These are phyloP conservation scores for Alosa alosa DNA, from an alignment of 2,113 vertebrate species.

Conservation along the genomic window DNA sequence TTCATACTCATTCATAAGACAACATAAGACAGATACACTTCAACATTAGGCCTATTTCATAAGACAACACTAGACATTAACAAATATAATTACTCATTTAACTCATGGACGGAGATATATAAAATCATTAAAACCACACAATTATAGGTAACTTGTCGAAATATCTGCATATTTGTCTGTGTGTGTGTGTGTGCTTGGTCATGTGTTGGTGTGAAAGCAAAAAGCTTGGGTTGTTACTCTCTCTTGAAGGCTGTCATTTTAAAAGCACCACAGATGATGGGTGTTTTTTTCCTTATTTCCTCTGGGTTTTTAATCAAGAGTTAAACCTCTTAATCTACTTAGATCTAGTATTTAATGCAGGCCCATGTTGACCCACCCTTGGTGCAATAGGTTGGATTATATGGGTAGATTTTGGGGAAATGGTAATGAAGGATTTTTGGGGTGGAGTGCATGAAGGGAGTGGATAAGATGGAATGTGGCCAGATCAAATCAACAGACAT, in stretches of 20 bases:
- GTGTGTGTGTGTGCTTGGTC: no score
- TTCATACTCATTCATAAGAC: background rate
- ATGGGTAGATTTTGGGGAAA: constrained; percentile 19
- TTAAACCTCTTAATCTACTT: constrained; percentile 44
- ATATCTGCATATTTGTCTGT: background rate
- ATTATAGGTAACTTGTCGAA: background rate
- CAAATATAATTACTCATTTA: no score
- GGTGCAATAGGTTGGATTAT: constrained; percentile 25
- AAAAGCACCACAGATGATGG: constrained; percentile 4
- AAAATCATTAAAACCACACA: no score
- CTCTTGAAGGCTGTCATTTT: background rate
- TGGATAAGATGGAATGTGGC: background rate
- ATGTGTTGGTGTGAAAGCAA: background rate
- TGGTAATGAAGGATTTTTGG: constrained; percentile 13
- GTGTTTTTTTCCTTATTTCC: constrained; percentile 15
- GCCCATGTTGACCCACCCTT: constrained; percentile 34
- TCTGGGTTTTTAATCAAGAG: constrained; percentile 33
- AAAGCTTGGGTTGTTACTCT: background rate
- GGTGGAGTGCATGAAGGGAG: background rate
- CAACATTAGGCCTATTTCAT: no score
- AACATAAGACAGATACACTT: no score
- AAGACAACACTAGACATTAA: no score
- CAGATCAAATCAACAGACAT: constrained; percentile 8
- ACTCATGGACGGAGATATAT: no score
- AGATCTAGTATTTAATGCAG: constrained; percentile 34